Evolutionary conservation across 2,797 vertebrate genomes (phyloP), one percentile per base, ranked within the genome.

Genomic region (Urocyon cinereoargenteus): DNA sequence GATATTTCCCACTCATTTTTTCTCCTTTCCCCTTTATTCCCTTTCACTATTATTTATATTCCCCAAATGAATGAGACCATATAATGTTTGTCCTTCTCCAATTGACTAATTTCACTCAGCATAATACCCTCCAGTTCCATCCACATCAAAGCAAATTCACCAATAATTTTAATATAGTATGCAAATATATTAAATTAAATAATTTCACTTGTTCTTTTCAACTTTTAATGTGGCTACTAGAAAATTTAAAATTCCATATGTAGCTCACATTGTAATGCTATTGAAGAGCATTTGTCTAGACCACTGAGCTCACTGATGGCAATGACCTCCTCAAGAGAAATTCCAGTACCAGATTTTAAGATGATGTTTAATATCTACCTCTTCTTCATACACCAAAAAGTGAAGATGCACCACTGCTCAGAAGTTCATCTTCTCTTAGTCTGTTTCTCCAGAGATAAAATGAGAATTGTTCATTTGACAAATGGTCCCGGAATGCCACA

Each of bases 361-460:
- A 87, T 19, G 22, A 64, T 81, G 19, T 64, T 95, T 87, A 95
- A n/a, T 75, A 55, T 73, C 49, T 55, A 7, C 51, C 21, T 75
- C 40, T 84, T 77, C 28, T 85, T 82, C 16, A 22, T 34, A 94
- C 7, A 66, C 2, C 57, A 11, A 53, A 55, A 79, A n/a, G 55
- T 49, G 64, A 79, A 95, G 18, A 31, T 12, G 40, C 3, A 78
- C 18, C 19, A n/a, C 8, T 55, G 19, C 31, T 55, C 77, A 45
- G 62, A 83, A 89, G 75, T 57, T 88, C 89, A 82, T 88, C 77
- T 83, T 72, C 14, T 78, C 34, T 45, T 77, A 64, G 61, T 93
- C 81, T 94, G 15, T 73, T 88, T 96, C 34, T 31, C 81, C 28
- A n/a, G 66, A 34, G 62, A 86, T 86, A 86, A 91, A 89, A 92